Evolutionary conservation across 2,113 vertebrate species (phyloP), one percentile per base, ranked within the genome.

Genomic region (Bothrops jararaca): DNA sequence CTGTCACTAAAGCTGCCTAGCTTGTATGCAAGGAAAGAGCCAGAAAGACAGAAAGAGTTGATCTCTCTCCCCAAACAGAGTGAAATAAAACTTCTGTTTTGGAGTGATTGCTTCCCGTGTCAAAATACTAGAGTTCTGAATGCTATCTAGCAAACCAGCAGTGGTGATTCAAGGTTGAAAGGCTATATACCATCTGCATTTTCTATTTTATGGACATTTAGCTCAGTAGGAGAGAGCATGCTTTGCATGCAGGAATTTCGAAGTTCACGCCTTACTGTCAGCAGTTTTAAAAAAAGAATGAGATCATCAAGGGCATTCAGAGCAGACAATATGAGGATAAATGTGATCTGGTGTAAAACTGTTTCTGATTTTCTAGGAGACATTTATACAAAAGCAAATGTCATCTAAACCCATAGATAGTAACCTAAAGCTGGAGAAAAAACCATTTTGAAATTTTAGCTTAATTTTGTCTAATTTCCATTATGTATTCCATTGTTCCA

Each of bases 1-100:
- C 94, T 95, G 93, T 95, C 96, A 91, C 15, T 93, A 34, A 89
- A 95, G 89, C 94, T 94, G 88, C 89, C 93, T 90, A 95, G 8
- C 54, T 91, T 95, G 56, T 45, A 45, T 48, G 12, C 34, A 94
- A 34, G n/a, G 74, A 80, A 34, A 80, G 34, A 80, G 74, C 15
- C n/a, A 80, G 69, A 80, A 39, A 80, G 34, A 20, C 34, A 80
- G 69, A 80, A 94, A 96, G 95, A 85, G 93, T 95, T 94, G 7
- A 95, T 95, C 64, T 91, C 64, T 54, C 60, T 45, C 89, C 95
- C 95, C 93, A 96, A 95, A 93, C 85, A 85, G 91, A 93, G 10
- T 29, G 91, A 95, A 93, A 90, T 57, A 85, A 92, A 90, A 39
- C 92, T 94, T 95, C 90, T 94, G 91, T 96, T 89, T 91, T 91